Conservation (phyloP, 2,888 invertebrate genomes). For the Pardosa pseudoannulata region DNA sequence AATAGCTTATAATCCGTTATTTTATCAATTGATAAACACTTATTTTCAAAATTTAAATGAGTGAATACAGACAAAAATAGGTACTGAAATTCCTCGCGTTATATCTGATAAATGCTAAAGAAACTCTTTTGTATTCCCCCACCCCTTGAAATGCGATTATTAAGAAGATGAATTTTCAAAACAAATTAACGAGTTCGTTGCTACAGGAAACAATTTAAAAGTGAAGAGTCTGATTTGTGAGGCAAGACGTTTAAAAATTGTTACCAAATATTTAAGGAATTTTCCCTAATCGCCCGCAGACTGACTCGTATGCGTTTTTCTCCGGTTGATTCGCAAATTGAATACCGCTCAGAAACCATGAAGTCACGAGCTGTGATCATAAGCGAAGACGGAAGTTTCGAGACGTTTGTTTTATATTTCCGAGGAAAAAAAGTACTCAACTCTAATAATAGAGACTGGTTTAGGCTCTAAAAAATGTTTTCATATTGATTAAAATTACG, state of each 20-base stretch:
- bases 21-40: no score
- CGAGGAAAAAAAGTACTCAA: background rate
- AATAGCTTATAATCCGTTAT: no score
- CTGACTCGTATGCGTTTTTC: background rate
- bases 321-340: slow-evolving; percentile 5
- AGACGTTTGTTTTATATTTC: background rate
- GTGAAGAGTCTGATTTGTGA: background rate
- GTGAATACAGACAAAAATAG: no score
- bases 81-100: no score
- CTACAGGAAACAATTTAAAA: background rate
- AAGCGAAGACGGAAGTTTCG: background rate
- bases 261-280: slow-evolving; percentile 8
- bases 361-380: slow-evolving; percentile 10
- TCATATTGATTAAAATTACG: no score
- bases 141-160: no score
- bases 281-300: slow-evolving; percentile 10
- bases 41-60: no score
- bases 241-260: background rate
- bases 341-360: slow-evolving; percentile 9
- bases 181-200: slow-evolving; percentile 4
- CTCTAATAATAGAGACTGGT: no score
- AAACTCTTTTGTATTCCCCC: no score
- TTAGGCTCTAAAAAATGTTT: no score
- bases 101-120: no score
- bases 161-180: background rate